Percentiles rank a stretch among this genome's conserved stretches.
These are phyloP conservation scores for Seriola dumerili DNA, from an alignment of 2,113 vertebrate species.

Conservation along the genomic window DNA sequence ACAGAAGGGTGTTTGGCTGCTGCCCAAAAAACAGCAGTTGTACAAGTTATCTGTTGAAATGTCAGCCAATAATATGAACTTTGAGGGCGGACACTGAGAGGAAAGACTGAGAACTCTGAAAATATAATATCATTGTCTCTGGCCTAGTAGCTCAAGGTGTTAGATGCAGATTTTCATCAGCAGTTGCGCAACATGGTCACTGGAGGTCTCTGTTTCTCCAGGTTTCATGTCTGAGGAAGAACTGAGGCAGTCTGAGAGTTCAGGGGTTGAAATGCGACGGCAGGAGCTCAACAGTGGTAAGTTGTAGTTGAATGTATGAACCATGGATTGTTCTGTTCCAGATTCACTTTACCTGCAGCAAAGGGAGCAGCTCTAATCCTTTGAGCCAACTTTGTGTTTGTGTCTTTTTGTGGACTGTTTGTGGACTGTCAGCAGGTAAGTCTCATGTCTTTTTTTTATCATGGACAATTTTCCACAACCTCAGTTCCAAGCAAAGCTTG, in stretches of 20 bases:
- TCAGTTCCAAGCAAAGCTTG: background rate
- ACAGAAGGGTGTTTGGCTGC: no score
- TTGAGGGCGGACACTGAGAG: no score
- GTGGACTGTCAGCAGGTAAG: constrained; percentile 22
- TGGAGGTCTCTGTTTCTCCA: background rate
- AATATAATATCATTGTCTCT: no score
- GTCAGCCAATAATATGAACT: no score
- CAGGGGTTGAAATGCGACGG: background rate
- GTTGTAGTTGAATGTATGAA: background rate
- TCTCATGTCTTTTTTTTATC: background rate
- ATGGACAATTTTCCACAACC: accelerated
- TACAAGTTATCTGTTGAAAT: no score
- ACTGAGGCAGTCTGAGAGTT: background rate
- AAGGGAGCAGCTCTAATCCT: background rate
- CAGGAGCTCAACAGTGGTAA: background rate
- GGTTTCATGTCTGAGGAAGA: background rate
- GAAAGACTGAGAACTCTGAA: no score
- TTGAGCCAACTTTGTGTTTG: background rate
- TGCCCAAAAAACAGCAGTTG: no score
- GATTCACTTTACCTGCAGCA: constrained; percentile 12
- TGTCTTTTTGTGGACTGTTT: no score
- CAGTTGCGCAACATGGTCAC: background rate
- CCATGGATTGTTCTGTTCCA: background rate
- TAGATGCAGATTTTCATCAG: background rate
- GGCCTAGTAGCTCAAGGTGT: no score